Conservation (phyloP, 2,797 vertebrate genomes). For the Aselliscus stoliczkanus region DNA sequence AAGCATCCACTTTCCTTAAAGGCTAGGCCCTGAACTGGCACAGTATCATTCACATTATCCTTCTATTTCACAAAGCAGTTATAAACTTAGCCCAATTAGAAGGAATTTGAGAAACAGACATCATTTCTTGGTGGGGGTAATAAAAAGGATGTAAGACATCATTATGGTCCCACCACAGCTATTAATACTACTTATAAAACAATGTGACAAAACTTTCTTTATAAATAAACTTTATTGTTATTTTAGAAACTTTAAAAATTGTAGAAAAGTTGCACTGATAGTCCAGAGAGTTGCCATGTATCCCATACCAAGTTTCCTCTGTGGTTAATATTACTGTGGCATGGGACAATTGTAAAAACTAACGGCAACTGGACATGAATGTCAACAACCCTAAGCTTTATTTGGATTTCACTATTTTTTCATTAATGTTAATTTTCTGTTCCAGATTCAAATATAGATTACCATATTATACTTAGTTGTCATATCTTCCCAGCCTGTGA, state of each 20-base stretch:
- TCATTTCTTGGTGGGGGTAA: neutral
- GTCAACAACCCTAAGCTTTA: neutral
- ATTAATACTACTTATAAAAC: neutral
- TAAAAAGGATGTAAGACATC: neutral
- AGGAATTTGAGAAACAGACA: neutral
- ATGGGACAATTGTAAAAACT: neutral
- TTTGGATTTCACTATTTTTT: neutral
- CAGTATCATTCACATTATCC: neutral
- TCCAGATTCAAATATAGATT: neutral
- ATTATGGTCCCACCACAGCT: neutral
- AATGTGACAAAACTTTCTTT: neutral
- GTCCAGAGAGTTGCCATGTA: neutral
- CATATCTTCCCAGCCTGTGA: neutral
- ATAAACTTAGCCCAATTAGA: neutral
- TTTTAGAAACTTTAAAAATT: neutral
- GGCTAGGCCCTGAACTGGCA: neutral
- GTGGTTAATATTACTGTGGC: neutral
- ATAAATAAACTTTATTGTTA: neutral
- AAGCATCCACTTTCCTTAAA: neutral
- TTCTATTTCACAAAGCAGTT: neutral
- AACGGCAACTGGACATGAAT: neutral
- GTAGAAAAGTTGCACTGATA: neutral
- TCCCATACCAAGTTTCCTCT: accelerated
- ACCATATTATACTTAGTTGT: neutral
- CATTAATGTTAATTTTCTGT: neutral